Percentiles rank a stretch among this genome's conserved stretches.
Evolutionary conservation across 2,797 vertebrate species (phyloP).

Genomic region (Lutjanus argentimaculatus): DNA sequence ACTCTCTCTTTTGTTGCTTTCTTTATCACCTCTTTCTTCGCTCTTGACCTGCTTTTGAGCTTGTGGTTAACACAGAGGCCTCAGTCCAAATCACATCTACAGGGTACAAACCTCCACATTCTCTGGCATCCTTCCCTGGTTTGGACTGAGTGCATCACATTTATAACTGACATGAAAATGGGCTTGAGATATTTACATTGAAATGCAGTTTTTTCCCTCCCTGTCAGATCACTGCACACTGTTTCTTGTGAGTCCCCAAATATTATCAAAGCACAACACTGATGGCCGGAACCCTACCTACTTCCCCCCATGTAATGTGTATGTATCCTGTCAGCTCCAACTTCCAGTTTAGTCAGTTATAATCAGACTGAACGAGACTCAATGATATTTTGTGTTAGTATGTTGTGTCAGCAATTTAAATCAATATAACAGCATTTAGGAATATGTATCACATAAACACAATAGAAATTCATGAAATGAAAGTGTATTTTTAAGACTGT

Average conservation of each 20-base stretch:
- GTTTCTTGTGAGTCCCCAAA: no score
- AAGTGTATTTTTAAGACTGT: no score
- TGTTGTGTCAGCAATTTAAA: background rate
- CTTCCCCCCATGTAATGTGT: background rate
- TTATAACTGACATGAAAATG: background rate
- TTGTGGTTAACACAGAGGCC: slow-evolving; percentile 16
- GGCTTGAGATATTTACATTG: background rate
- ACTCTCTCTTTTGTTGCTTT: slow-evolving; percentile 16
- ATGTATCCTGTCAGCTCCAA: background rate
- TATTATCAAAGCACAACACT: background rate
- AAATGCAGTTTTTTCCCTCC: background rate
- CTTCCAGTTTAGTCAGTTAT: background rate
- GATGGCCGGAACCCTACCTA: background rate
- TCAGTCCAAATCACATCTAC: slow-evolving; percentile 5
- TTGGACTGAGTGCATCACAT: no score
- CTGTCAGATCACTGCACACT: background rate
- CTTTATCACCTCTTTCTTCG: slow-evolving; percentile 19
- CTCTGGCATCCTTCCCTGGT: background rate
- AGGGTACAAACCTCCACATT: background rate
- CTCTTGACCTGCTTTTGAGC: slow-evolving; percentile 34
- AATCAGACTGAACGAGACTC: no score
- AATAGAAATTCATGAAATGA: no score
- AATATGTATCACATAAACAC: background rate
- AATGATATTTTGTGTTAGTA: background rate
- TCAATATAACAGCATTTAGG: background rate